Evolutionary conservation across 2,797 vertebrate species (phyloP).

Genomic region (Corythornis leucogaster): DNA sequence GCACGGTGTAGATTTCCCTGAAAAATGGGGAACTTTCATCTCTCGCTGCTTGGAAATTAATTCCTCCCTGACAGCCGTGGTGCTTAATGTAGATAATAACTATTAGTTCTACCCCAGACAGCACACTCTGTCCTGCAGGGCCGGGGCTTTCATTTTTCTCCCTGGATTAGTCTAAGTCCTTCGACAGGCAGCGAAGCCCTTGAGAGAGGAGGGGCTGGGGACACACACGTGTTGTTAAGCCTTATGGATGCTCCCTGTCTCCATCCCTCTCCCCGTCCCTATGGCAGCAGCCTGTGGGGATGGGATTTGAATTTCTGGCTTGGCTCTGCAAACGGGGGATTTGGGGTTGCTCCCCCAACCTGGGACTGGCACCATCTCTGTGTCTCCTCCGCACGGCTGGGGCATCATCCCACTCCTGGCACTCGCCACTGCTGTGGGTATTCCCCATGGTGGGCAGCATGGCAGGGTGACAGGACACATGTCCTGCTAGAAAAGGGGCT

Average conservation of each 20-base stretch:
- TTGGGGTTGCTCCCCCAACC: neutral
- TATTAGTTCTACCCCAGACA: slow-evolving; percentile 70
- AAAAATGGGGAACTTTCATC: slow-evolving; percentile 69
- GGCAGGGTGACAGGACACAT: neutral
- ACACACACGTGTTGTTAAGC: neutral
- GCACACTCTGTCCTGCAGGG: slow-evolving; percentile 6
- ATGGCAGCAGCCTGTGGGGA: accelerated
- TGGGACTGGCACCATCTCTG: too few species aligned
- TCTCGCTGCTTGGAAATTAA: slow-evolving; percentile 60
- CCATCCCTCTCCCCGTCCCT: neutral
- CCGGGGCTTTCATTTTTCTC: neutral
- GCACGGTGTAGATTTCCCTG: slow-evolving; percentile 11
- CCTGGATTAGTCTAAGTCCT: slow-evolving; percentile 30
- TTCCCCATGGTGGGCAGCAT: neutral
- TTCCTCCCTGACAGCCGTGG: slow-evolving; percentile 62
- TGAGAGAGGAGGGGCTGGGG: neutral
- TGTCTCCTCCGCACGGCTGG: neutral
- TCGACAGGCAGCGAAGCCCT: neutral
- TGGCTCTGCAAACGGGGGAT: neutral
- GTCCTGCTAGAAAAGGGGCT: neutral
- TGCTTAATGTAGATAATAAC: slow-evolving; percentile 73
- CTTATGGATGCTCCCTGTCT: neutral
- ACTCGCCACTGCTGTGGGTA: accelerated
- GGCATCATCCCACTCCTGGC: accelerated
- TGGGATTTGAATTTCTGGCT: neutral